These are phyloP conservation scores for Acleris sparsana DNA, from an alignment of 2,888 invertebrate genomes.

Conservation along the genomic window DNA sequence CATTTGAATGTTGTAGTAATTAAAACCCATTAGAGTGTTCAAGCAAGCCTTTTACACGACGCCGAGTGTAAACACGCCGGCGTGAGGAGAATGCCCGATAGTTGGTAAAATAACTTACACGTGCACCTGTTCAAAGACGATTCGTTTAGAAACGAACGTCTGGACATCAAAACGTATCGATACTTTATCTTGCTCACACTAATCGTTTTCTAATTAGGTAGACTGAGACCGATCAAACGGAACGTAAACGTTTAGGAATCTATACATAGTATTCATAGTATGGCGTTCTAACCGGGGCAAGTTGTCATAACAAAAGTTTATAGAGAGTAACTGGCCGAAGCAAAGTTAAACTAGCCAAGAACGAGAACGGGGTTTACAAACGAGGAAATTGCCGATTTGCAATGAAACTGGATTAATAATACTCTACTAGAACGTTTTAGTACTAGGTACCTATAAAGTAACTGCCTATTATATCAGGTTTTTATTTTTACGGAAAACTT, in stretches of 20 bases:
- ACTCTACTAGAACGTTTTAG: too few species aligned
- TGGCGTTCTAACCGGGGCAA: constrained; percentile 31
- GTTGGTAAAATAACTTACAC: constrained; percentile 67
- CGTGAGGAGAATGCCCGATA: constrained; percentile 59
- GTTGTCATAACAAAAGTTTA: constrained; percentile 42
- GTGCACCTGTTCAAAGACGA: constrained; percentile 77
- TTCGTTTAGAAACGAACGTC: constrained; percentile 55
- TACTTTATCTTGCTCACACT: constrained; percentile 30
- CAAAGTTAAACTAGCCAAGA: constrained; percentile 24
- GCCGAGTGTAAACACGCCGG: constrained; percentile 47
- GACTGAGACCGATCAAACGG: constrained; percentile 25
- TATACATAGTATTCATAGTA: constrained; percentile 32
- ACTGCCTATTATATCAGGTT: too few species aligned
- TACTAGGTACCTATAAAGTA: too few species aligned
- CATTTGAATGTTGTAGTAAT: constrained; percentile 33
- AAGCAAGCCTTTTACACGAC: constrained; percentile 41
- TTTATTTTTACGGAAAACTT: neutral
- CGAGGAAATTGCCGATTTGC: constrained; percentile 18
- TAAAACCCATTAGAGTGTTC: constrained; percentile 37
- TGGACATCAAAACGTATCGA: constrained; percentile 8
- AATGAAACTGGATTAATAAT: constrained; percentile 18
- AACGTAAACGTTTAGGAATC: constrained; percentile 24
- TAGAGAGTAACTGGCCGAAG: constrained; percentile 38
- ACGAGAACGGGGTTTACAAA: constrained; percentile 37
- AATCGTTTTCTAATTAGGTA: constrained; percentile 24